Conservation (phyloP, 2,888 invertebrate genomes). For the Sylvicola fuscatus region DNA sequence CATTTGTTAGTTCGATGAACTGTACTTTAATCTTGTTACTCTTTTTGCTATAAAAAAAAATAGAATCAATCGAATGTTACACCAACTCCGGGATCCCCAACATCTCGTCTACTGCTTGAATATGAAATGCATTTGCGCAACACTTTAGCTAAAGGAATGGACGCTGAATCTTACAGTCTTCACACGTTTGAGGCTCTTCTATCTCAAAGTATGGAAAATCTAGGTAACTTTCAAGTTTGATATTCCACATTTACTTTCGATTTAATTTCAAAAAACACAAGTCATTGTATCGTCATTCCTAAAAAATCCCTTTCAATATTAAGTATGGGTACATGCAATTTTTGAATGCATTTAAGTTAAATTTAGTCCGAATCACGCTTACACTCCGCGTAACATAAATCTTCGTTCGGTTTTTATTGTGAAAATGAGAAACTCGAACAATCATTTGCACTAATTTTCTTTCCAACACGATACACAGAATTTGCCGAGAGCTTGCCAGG, state of each 20-base stretch:
- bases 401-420: too few relatives aligned
- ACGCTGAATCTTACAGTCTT: conserved; percentile 83
- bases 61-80: conserved; percentile 44
- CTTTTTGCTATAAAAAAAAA: background rate
- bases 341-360: too few relatives aligned
- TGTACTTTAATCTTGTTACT: background rate
- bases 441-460: conserved; percentile 1
- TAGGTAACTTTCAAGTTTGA: conserved; percentile 35
- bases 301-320: too few relatives aligned
- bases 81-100: conserved; percentile 63
- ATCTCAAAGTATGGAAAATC: conserved; percentile 88
- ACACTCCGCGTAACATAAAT: too few relatives aligned
- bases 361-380: too few relatives aligned
- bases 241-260: too few relatives aligned
- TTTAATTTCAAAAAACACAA: too few relatives aligned
- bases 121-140: conserved; percentile 89
- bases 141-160: conserved; percentile 85
- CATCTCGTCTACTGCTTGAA: conserved; percentile 66
- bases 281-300: too few relatives aligned
- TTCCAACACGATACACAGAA: conserved; percentile 31
- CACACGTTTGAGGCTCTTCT: conserved; percentile 85
- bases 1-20: background rate
- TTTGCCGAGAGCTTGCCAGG: conserved; percentile 72
- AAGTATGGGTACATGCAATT: too few relatives aligned
- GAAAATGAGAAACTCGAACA: background rate